Conservation (phyloP, 2,113 vertebrate species). For the Platycercus adscitus region DNA sequence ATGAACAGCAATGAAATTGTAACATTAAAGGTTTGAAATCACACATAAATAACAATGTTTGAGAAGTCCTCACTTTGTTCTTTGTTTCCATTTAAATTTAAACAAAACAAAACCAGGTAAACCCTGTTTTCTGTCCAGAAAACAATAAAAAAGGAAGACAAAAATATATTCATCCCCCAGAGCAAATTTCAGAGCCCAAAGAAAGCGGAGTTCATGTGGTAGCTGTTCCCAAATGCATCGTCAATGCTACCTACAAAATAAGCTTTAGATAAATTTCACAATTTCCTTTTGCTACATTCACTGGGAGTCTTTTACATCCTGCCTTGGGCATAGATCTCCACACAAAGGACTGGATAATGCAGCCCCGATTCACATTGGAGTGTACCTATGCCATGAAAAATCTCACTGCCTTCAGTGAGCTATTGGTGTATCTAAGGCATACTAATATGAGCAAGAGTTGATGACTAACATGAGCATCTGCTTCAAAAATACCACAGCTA, state of each 20-base stretch:
- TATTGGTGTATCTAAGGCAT: not conserved
- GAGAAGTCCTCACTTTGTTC: not conserved
- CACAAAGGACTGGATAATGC: not conserved
- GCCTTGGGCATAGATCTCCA: not conserved
- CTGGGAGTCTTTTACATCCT: not conserved
- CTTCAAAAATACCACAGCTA: constrained; percentile 54
- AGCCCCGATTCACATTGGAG: not conserved
- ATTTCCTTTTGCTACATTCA: not conserved
- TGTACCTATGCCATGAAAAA: not conserved
- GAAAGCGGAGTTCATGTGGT: not conserved
- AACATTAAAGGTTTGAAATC: not conserved
- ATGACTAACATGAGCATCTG: constrained; percentile 66
- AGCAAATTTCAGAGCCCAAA: not conserved
- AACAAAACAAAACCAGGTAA: not conserved
- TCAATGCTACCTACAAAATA: not conserved
- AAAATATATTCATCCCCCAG: not conserved
- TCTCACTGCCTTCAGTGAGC: not conserved
- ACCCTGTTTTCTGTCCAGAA: not conserved
- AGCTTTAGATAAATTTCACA: not conserved
- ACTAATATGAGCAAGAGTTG: constrained; percentile 10
- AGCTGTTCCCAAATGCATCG: not conserved
- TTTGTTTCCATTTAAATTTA: not conserved
- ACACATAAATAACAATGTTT: not conserved
- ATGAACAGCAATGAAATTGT: not conserved
- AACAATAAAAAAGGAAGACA: not conserved